Percentiles rank a stretch among this genome's conserved stretches.
These are phyloP conservation scores for Leucoraja ocellata DNA, from an alignment of 2,797 vertebrate genomes.

Conservation along the genomic window DNA sequence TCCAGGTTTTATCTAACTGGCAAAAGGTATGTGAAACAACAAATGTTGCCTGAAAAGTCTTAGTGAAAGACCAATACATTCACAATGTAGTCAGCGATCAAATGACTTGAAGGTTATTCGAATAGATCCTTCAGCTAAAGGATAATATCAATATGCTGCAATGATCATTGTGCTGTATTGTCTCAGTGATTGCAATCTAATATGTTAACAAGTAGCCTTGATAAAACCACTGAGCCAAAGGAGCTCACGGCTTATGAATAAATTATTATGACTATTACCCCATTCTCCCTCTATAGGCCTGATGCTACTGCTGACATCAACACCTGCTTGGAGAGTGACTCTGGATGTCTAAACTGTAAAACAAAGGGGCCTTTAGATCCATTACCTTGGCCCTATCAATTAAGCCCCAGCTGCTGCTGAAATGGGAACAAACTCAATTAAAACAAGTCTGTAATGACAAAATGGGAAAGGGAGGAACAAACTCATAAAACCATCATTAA, in stretches of 20 bases:
- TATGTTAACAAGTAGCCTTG: background rate
- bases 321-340: background rate
- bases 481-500: background rate
- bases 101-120: background rate
- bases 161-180: no score
- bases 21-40: constrained; percentile 67
- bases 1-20: constrained; percentile 90
- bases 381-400: background rate
- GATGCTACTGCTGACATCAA: background rate
- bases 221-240: background rate
- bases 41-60: background rate
- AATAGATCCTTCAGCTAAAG: background rate
- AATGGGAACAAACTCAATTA: background rate
- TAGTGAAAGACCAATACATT: background rate
- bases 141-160: no score
- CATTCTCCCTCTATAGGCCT: no score
- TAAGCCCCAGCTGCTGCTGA: background rate
- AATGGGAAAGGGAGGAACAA: background rate
- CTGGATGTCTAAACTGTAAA: background rate
- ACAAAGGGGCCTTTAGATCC: background rate
- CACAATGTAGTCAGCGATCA: background rate
- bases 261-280: background rate
- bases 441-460: background rate
- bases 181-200: background rate
- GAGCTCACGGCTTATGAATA: background rate